Conservation (phyloP, 2,113 vertebrate genomes). For the Nesospiza acunhae region DNA sequence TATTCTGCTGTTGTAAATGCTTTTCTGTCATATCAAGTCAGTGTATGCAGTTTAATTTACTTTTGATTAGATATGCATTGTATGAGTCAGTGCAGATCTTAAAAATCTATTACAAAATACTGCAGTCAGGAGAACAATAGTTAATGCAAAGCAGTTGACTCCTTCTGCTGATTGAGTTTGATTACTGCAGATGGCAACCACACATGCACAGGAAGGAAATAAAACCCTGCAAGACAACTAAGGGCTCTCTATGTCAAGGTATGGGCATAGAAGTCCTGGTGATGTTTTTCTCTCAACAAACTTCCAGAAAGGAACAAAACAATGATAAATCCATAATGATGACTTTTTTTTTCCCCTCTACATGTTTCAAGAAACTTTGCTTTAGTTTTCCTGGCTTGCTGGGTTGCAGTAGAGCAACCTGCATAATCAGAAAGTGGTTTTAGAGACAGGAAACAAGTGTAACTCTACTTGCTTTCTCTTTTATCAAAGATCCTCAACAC, state of each 20-base stretch:
- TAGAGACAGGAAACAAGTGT: background rate
- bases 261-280: background rate
- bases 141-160: background rate
- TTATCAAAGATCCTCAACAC: background rate
- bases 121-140: constrained; percentile 15
- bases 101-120: constrained; percentile 1
- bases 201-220: background rate
- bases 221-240: background rate
- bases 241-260: background rate
- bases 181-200: background rate
- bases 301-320: background rate
- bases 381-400: background rate
- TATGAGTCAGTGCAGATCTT: constrained; percentile 11
- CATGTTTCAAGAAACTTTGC: background rate
- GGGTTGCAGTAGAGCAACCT: background rate
- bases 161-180: background rate
- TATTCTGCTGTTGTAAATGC: background rate
- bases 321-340: background rate
- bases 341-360: background rate
- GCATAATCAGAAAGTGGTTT: background rate
- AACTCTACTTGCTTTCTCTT: background rate
- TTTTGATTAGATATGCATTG: background rate
- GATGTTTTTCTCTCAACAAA: background rate
- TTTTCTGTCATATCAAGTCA: background rate
- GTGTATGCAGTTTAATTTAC: background rate